Percentiles rank a stretch among this genome's conserved stretches.
These are phyloP conservation scores for Pollimyrus isidori DNA, from an alignment of 2,113 vertebrate genomes.

Conservation along the genomic window DNA sequence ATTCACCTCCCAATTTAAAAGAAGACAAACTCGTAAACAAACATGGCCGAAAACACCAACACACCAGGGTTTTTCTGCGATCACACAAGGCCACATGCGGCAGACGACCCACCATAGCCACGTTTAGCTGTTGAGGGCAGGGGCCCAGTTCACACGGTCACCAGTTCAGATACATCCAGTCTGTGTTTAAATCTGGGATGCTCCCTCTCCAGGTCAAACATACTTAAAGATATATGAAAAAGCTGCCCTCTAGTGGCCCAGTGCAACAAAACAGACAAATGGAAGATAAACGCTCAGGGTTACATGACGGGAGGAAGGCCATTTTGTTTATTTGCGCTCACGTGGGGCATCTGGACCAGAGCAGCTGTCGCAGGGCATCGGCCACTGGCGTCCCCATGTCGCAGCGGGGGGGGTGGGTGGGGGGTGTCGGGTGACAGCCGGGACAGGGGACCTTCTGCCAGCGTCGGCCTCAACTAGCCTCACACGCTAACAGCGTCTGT, in stretches of 20 bases:
- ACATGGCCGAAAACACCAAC: neutral
- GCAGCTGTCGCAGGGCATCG: neutral
- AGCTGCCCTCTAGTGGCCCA: neutral
- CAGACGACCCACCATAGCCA: neutral
- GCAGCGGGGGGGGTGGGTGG: neutral
- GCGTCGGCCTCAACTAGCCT: neutral
- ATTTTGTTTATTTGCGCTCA: slow-evolving; percentile 9
- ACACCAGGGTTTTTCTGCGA: neutral
- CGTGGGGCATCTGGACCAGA: neutral
- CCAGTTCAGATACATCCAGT: neutral
- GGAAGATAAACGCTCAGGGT: neutral
- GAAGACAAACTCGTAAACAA: neutral
- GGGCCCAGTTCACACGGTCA: neutral
- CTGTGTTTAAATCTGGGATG: neutral
- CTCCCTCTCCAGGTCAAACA: neutral
- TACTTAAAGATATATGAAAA: neutral
- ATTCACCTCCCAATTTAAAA: neutral
- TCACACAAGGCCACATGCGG: neutral
- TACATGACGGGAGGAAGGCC: neutral
- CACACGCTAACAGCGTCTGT: neutral
- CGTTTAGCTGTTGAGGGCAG: neutral
- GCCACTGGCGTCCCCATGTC: neutral
- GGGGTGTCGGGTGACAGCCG: neutral
- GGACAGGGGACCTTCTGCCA: neutral
- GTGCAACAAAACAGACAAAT: neutral